These are phyloP conservation scores for Smithornis capensis DNA, from an alignment of 2,113 vertebrate genomes.

Conservation along the genomic window DNA sequence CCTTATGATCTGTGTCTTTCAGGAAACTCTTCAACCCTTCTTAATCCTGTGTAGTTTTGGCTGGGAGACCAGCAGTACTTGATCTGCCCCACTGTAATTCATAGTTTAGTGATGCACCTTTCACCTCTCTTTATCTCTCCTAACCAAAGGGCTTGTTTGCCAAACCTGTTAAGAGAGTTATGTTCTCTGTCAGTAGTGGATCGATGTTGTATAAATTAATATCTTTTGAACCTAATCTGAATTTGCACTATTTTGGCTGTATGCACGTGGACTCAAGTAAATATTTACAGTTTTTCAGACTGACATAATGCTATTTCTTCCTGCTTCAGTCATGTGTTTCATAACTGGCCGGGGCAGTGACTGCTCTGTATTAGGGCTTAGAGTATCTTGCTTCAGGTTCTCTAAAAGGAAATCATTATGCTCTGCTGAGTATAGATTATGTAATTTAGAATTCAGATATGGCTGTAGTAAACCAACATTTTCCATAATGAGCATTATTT, in stretches of 20 bases:
- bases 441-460: neutral
- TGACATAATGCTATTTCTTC: neutral
- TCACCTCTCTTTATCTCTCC: neutral
- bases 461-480: neutral
- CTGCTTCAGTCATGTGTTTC: neutral
- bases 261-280: neutral
- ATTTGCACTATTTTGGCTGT: neutral
- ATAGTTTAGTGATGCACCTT: neutral
- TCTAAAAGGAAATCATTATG: neutral
- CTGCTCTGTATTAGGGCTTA: neutral
- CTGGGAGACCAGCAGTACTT: neutral
- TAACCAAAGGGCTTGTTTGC: neutral
- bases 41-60: neutral
- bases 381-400: neutral
- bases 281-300: neutral
- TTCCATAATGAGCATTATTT: neutral
- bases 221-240: neutral
- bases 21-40: neutral
- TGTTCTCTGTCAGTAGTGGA: neutral
- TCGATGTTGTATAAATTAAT: neutral
- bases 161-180: neutral
- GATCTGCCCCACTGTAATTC: neutral
- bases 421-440: neutral
- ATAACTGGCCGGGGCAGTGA: neutral
- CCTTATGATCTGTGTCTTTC: neutral